Conservation (phyloP, 2,113 vertebrate species). For the Sinocyclocheilus rhinocerous region DNA sequence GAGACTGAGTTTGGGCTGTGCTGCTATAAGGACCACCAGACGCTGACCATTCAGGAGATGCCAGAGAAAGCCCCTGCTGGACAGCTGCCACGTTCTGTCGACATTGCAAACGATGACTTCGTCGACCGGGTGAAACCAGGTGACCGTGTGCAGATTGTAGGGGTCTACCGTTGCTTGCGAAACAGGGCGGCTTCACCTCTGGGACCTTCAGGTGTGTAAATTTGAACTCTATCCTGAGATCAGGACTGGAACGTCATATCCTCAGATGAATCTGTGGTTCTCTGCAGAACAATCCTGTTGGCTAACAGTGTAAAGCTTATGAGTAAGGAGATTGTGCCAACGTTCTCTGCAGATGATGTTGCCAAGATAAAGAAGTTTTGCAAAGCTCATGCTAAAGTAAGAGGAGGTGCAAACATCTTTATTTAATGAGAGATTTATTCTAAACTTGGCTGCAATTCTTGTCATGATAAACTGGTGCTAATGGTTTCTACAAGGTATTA, state of each 20-base stretch:
- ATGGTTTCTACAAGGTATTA: neutral
- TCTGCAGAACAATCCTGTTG: slow-evolving; percentile 66
- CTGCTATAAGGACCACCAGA: slow-evolving; percentile 69
- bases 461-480: neutral
- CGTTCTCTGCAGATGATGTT: slow-evolving; percentile 75
- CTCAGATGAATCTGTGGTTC: neutral
- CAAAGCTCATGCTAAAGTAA: slow-evolving; percentile 79
- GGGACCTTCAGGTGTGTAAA: slow-evolving; percentile 66
- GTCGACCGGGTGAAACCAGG: slow-evolving; percentile 71
- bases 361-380: slow-evolving; percentile 85
- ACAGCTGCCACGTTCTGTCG: slow-evolving; percentile 67
- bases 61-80: slow-evolving; percentile 72
- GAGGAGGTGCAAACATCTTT: neutral
- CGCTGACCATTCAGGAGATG: slow-evolving; percentile 72
- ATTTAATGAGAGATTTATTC: neutral
- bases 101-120: slow-evolving; percentile 66
- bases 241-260: neutral
- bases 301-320: slow-evolving; percentile 79
- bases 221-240: neutral
- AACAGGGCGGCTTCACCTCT: slow-evolving; percentile 69
- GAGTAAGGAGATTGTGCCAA: slow-evolving; percentile 77
- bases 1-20: slow-evolving; percentile 73
- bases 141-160: slow-evolving; percentile 69
- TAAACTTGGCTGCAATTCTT: neutral
- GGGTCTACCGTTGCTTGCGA: slow-evolving; percentile 69